Percentiles rank a stretch among this genome's conserved stretches.
These are phyloP conservation scores for Tachycineta bicolor DNA, from an alignment of 2,113 vertebrate genomes.

Conservation along the genomic window DNA sequence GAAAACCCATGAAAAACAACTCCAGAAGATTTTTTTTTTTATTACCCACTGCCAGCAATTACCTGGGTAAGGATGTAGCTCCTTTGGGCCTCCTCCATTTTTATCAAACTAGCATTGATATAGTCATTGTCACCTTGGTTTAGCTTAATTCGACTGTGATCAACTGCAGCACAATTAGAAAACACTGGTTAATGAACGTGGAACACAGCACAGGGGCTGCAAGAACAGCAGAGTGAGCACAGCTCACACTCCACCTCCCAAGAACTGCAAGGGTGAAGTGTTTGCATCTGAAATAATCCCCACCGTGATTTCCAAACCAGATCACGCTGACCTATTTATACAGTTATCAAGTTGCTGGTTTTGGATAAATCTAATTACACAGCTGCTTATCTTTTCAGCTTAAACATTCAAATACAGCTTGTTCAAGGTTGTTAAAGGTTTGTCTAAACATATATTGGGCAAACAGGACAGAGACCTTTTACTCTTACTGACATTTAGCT, in stretches of 20 bases:
- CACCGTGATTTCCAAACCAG: neutral
- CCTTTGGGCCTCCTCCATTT: conserved; percentile 92
- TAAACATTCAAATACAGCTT: neutral
- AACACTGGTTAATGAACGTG: neutral
- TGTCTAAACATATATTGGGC: neutral
- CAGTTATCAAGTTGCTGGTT: neutral
- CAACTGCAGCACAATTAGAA: conserved; percentile 81
- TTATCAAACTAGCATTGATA: conserved; percentile 96
- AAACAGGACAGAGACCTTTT: neutral
- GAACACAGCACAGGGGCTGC: neutral
- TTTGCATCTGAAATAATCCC: neutral
- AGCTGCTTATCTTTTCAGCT: neutral
- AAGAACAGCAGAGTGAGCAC: neutral
- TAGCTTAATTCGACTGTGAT: conserved; percentile 96
- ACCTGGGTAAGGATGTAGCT: conserved; percentile 99
- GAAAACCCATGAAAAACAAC: neutral
- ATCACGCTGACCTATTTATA: neutral
- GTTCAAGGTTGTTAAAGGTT: neutral
- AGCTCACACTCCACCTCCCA: neutral
- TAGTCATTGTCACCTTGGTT: conserved; percentile 93
- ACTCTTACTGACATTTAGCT: neutral
- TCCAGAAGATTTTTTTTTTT: conserved; percentile 7
- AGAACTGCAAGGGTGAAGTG: neutral
- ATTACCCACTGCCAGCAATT: conserved; percentile 3
- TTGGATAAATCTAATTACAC: neutral